phyloP scores from a whole-genome alignment of 2,797 vertebrate species.

The Acanthurus lineatus region DNA sequence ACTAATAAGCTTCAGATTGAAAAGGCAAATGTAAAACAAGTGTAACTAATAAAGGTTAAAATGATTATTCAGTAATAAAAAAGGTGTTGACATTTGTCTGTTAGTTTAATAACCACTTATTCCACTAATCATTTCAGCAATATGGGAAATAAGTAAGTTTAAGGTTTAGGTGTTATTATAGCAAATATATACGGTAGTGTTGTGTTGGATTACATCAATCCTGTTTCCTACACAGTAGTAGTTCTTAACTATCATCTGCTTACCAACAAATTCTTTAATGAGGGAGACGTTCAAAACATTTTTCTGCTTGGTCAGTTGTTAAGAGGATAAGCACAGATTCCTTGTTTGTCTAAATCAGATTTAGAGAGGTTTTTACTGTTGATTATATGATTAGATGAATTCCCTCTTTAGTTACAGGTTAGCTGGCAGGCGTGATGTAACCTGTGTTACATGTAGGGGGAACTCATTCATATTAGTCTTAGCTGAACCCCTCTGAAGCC shows the following conservation, averaged over 20 bases:
- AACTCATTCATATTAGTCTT: constrained; percentile 57
- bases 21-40: no score
- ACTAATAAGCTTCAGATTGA: no score
- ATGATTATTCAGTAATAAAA: no score
- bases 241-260: constrained; percentile 15
- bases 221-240: background rate
- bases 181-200: background rate
- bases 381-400: constrained; percentile 48
- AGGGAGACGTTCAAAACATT: background rate
- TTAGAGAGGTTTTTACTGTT: constrained; percentile 28
- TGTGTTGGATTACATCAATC: background rate
- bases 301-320: constrained; percentile 48
- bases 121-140: no score
- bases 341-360: constrained; percentile 46
- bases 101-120: no score
- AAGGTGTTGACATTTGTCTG: no score
- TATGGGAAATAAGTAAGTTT: no score
- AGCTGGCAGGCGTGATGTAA: constrained; percentile 36
- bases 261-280: constrained; percentile 12
- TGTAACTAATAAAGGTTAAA: no score
- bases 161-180: no score
- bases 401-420: constrained; percentile 49
- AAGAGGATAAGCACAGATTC: constrained; percentile 47
- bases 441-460: constrained; percentile 41
- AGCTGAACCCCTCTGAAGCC: constrained; percentile 38